These are phyloP conservation scores for Drosophila fungiperda DNA, from an alignment of 2,888 invertebrate genomes.

Conservation along the genomic window DNA sequence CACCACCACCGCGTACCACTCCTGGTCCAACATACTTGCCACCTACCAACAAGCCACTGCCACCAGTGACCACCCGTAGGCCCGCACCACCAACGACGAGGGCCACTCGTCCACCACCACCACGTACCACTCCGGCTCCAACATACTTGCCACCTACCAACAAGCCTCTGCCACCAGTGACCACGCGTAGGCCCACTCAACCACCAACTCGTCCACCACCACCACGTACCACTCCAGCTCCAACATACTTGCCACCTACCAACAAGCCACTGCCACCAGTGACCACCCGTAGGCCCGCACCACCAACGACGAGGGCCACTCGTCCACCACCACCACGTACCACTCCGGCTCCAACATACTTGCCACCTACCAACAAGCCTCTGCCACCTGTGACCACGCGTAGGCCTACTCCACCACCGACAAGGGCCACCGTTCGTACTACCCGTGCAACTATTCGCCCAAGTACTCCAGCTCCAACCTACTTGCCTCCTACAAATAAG, in stretches of 20 bases:
- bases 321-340: slow-evolving; percentile 37
- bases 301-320: slow-evolving; percentile 5
- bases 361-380: slow-evolving; percentile 42
- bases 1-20: slow-evolving; percentile 1
- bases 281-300: neutral
- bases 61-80: slow-evolving; percentile 7
- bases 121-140: slow-evolving; percentile 42
- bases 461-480: slow-evolving; percentile 47
- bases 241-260: slow-evolving; percentile 16
- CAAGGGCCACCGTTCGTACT: slow-evolving; percentile 45
- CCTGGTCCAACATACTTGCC: neutral
- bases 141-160: slow-evolving; percentile 64
- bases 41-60: slow-evolving; percentile 1
- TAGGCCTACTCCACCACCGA: slow-evolving; percentile 36
- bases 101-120: slow-evolving; percentile 16
- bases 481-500: slow-evolving; percentile 58
- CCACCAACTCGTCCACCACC: slow-evolving; percentile 32
- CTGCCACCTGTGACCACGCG: slow-evolving; percentile 46
- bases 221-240: slow-evolving; percentile 3
- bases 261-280: slow-evolving; percentile 8
- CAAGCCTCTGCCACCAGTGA: slow-evolving; percentile 54
- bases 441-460: slow-evolving; percentile 34
- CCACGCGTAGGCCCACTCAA: slow-evolving; percentile 27
- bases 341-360: slow-evolving; percentile 12
- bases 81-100: slow-evolving; percentile 16